Evolutionary conservation across 2,113 vertebrate species (phyloP).

Genomic region (Cardinalis cardinalis): DNA sequence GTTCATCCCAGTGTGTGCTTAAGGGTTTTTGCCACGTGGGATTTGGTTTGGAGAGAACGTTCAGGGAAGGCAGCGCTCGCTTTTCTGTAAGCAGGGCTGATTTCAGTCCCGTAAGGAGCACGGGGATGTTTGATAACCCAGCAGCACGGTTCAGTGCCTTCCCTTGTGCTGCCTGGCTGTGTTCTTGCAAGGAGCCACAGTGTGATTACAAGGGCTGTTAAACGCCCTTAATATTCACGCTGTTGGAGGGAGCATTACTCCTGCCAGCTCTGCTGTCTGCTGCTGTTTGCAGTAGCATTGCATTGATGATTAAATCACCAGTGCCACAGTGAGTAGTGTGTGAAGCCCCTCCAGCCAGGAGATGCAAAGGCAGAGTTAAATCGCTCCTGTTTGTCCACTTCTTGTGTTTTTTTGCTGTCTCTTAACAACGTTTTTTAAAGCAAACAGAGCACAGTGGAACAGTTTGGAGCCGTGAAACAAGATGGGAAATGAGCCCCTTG

Average conservation of each 20-base stretch:
- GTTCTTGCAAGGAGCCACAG: conserved; percentile 21
- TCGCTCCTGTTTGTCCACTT: not conserved
- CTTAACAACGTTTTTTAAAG: not conserved
- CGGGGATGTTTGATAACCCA: not conserved
- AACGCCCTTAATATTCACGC: conserved; percentile 44
- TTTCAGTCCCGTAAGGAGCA: not conserved
- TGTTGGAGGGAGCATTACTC: conserved; percentile 13
- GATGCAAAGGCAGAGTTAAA: not conserved
- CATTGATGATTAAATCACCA: conserved; percentile 22
- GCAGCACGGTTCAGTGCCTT: conserved; percentile 11
- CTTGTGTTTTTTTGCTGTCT: not conserved
- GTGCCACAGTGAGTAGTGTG: not conserved
- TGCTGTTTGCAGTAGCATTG: not conserved
- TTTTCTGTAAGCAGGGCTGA: not conserved
- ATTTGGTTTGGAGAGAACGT: accelerated
- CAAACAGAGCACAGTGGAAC: not conserved
- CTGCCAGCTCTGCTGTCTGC: conserved; percentile 26
- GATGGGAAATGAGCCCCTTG: not conserved
- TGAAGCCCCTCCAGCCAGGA: not conserved
- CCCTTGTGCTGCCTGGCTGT: not conserved
- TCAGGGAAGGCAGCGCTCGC: accelerated
- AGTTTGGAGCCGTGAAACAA: not conserved
- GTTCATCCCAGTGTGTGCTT: not conserved
- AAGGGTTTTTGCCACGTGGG: not conserved
- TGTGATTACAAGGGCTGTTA: conserved; percentile 56